Evolutionary conservation across 2,797 vertebrate species (phyloP), one percentile per base, ranked within the genome.

Genomic region (Gambusia yucatana): DNA sequence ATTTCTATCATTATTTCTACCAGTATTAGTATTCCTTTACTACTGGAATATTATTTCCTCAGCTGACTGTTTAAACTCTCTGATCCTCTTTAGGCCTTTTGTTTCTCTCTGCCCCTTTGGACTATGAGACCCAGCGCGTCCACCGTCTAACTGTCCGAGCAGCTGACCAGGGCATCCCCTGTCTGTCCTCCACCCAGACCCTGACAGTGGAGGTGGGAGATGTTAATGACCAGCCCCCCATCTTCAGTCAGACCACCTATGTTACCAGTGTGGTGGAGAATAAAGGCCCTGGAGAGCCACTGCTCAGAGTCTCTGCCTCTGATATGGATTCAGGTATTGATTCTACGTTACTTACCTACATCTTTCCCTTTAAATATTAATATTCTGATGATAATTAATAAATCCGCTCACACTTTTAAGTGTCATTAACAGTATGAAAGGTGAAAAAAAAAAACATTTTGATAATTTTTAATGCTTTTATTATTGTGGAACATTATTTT

Each of bases 301-400:
- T 98, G 33, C 0, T 96, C 89, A 94, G 89, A 78, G 94, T 99
- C 72, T 95, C 95, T 65, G 97, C 97, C 77, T 75, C 89, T 20
- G 98, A 98, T 81, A 72, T 77, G 80, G 98, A 99, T 90, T 96
- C 97, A 95, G 98, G 98, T 99, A 95, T 88, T 14, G 11, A 84
- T 61, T 6, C 30, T 41, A 1, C 33, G 0, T 1, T 28, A 59
- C 10, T 59, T 2, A 22, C 14, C 3, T 50, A 6, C 30, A 16
- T 17, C 61, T 70, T 72, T 39, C 17, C 6, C 13, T 75, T 20
- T 48, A 72, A 1, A 8, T 36, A 33, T 17, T 33, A 20, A 55
- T 25, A 71, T 52, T 17, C 6, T 43, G 2, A 57, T 41, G 1
- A n/a, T 41, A 43, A 43, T n/a, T 25, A 39, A 25, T 13, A 22